Base-by-base conservation (phyloP, 2,888 invertebrate species). In the Cephus rjabovi region DNA sequence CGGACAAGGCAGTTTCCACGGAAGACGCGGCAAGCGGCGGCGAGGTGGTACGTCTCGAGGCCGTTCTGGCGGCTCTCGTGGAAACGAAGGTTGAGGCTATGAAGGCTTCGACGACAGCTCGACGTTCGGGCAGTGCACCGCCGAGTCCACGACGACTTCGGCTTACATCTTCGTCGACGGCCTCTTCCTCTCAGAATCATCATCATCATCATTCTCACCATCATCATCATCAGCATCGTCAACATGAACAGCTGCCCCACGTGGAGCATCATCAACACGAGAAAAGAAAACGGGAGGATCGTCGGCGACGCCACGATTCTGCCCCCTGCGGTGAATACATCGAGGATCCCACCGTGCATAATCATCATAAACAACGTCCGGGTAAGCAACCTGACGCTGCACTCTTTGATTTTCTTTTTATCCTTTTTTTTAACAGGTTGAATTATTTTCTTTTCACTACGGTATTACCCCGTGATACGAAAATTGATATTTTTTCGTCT, bases 1-100 rank as follows among this genome's bases (percentile, higher is more conserved):
- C 94, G 90, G 95, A 95, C 93, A 95, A 95, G 92, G 94, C 95
- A 86, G 95, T 95, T 85, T 95, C 95, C 89, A 95, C 95, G 86
- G 95, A 95, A 92, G 95, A 94, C 84, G 80, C 87, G 78, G 81
- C 89, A 77, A 86, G 87, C 76, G 90, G 91, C 81, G 88, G 92
- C 86, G 93, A 93, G 88, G 94, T 95, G 89, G 94, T 94, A 82
- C 94, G 95, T 85, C 93, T 95, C 88, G 95, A 96, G 91, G 95
- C 95, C 75, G 95, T 95, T 83, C 93, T 96, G 85, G 94, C 95
- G 77, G 95, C 95, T 83, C 92, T 95, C 82, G 95, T 96, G 83
- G 95, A 95, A 91, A 94, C 94, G 86, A 96, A 96, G 93, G 94
- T 95, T 90, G 92, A 95, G 92, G 92, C 95, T 88, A 92, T 94